Base-by-base conservation (phyloP, 1,140 invertebrate genomes). In the Drosophila nigromelanica region DNA sequence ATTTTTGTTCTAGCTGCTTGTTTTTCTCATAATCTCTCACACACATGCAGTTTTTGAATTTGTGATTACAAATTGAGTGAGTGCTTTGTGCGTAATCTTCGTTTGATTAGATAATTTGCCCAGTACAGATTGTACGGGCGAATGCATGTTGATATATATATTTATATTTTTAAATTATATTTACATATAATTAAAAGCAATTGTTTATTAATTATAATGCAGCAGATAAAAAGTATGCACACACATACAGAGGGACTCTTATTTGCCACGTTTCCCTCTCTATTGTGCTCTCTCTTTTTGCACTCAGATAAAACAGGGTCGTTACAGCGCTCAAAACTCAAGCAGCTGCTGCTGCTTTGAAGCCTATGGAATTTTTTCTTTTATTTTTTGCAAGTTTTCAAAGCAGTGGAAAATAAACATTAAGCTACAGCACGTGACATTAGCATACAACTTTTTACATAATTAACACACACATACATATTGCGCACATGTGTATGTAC, bases 31-130 rank as follows among this genome's bases (percentile, higher is more conserved):
- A 50, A 48, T 63, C 45, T 54, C n/a, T 43, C 37, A 50, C 27
- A 59, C 8, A n/a, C 1, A 33, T 6, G 21, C 52, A 40, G 11
- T 45, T 52, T 58, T 64, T 47, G 55, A 48, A 55, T 37, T 70
- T 62, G 39, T 45, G 52, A 70, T 74, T 62, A 62, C 21, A 67
- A 67, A 43, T 24, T 52, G 40, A 58, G 15, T 15, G 33, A 60
- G 48, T 73, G 33, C 50, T 55, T 48, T 50, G 27, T 62, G 63
- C 63, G 58, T 55, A 69, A 73, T 73, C 64, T 50, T 27, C 30
- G 5, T 14, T 51, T 70, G 72, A 74, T 74, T 74, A 74, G 58
- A 74, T 74, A 74, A 74, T 74, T 62, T 59, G 51, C 18, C 18
- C 6, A 58, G 11, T 18, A 42, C 64, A 73, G 71, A 56, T 69